Conservation (phyloP, 1,140 invertebrate genomes). For the Eumeta japonica region DNA sequence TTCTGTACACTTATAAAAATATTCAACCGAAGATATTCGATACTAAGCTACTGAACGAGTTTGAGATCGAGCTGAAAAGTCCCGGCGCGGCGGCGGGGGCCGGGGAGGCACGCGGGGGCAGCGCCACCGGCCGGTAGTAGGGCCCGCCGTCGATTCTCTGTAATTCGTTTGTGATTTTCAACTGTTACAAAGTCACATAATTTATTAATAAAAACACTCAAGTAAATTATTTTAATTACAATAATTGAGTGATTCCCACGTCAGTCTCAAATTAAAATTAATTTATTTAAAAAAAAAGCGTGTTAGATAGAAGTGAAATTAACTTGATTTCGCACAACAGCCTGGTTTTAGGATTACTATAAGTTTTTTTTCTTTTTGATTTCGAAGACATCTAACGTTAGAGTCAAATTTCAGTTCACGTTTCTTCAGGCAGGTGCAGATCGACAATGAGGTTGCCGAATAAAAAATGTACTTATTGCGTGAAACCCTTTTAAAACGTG, state of each 20-base stretch:
- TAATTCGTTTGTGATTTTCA: slow-evolving; percentile 13
- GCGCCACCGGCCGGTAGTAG: slow-evolving; percentile 58
- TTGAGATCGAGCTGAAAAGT: slow-evolving; percentile 73
- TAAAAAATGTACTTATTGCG: too few relatives aligned
- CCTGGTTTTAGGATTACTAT: too few relatives aligned
- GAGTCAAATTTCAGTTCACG: too few relatives aligned
- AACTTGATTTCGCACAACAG: slow-evolving; percentile 1
- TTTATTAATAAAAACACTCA: slow-evolving; percentile 9
- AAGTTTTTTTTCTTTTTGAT: too few relatives aligned
- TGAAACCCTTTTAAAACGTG: too few relatives aligned
- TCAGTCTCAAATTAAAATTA: too few relatives aligned
- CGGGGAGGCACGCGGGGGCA: slow-evolving; percentile 36
- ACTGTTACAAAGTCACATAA: slow-evolving; percentile 4
- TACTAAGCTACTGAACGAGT: slow-evolving; percentile 72
- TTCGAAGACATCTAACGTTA: too few relatives aligned
- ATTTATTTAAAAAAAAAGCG: slow-evolving; percentile 8
- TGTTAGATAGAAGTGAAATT: slow-evolving; percentile 9
- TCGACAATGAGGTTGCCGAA: too few relatives aligned
- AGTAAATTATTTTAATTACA: too few relatives aligned
- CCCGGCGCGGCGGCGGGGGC: slow-evolving; percentile 59
- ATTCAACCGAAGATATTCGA: slow-evolving; percentile 72
- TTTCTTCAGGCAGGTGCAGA: too few relatives aligned
- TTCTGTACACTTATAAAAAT: slow-evolving; percentile 1
- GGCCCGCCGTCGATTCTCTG: slow-evolving; percentile 61
- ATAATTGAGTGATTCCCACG: too few relatives aligned